Conservation (phyloP, 2,113 vertebrate species). For the Laticauda colubrina region DNA sequence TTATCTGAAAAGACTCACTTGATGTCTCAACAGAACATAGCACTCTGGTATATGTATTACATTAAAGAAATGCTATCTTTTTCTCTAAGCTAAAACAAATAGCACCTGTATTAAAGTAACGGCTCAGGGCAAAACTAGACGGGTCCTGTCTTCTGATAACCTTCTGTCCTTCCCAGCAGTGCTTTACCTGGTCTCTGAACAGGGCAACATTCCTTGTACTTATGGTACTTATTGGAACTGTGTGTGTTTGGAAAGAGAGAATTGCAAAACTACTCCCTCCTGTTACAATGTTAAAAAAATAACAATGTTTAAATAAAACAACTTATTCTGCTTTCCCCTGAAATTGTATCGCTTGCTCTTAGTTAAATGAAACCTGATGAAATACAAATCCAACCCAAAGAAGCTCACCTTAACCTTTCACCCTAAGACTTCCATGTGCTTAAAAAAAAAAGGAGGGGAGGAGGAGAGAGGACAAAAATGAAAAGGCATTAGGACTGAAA, state of each 20-base stretch:
- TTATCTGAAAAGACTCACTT: background rate
- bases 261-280: conserved; percentile 5
- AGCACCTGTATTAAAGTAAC: background rate
- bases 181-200: background rate
- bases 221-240: background rate
- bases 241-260: background rate
- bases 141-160: background rate
- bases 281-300: conserved; percentile 24
- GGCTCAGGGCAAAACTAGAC: background rate
- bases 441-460: conserved; percentile 27
- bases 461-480: conserved; percentile 5
- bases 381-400: conserved; percentile 34
- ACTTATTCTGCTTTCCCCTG: conserved; percentile 45
- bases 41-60: background rate
- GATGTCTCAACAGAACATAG: background rate
- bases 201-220: background rate
- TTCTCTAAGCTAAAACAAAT: conserved; percentile 1
- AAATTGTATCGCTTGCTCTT: conserved; percentile 35
- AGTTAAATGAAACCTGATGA: conserved; percentile 38
- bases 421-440: conserved; percentile 18
- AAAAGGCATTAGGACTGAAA: conserved; percentile 44
- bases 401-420: conserved; percentile 41
- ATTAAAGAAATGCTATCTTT: background rate
- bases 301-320: conserved; percentile 36
- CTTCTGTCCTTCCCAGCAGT: background rate